phyloP scores from a whole-genome alignment of 2,113 vertebrate genomes.

The Neotoma lepida region DNA sequence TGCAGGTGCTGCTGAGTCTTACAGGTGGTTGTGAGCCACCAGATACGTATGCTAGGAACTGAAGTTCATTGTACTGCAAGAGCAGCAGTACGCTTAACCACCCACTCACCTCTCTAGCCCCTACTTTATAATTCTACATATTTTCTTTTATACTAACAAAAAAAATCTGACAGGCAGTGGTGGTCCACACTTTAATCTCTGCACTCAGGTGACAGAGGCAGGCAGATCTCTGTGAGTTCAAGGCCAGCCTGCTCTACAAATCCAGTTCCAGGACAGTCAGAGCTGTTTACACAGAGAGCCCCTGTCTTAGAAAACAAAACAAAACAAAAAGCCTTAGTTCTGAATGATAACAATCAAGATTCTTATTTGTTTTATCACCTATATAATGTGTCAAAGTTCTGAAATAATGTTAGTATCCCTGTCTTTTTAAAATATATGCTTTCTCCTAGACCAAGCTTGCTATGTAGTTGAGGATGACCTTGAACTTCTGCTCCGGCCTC shows the following conservation, averaged over 20 bases:
- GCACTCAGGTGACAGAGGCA: too few relatives aligned
- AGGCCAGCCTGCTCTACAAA: too few relatives aligned
- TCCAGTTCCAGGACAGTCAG: too few relatives aligned
- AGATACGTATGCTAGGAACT: too few relatives aligned
- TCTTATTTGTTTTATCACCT: not conserved
- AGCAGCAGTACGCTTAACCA: not conserved
- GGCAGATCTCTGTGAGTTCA: too few relatives aligned
- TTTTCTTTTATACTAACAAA: slow-evolving; percentile 42
- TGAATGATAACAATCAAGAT: not conserved
- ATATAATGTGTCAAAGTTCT: not conserved
- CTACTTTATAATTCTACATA: not conserved
- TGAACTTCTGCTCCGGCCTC: not conserved
- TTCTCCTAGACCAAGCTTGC: not conserved
- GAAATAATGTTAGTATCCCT: slow-evolving; percentile 15
- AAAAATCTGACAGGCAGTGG: too few relatives aligned
- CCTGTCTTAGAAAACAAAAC: too few relatives aligned
- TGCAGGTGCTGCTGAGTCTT: not conserved
- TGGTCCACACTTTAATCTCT: too few relatives aligned
- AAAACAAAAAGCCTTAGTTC: not conserved
- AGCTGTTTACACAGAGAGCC: too few relatives aligned
- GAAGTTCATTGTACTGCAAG: not conserved
- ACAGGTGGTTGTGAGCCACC: not conserved
- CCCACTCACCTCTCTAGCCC: not conserved
- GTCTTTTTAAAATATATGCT: not conserved
- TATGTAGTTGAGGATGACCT: not conserved